phyloP scores from a whole-genome alignment of 2,888 invertebrate genomes.

The Diaperis boleti region DNA sequence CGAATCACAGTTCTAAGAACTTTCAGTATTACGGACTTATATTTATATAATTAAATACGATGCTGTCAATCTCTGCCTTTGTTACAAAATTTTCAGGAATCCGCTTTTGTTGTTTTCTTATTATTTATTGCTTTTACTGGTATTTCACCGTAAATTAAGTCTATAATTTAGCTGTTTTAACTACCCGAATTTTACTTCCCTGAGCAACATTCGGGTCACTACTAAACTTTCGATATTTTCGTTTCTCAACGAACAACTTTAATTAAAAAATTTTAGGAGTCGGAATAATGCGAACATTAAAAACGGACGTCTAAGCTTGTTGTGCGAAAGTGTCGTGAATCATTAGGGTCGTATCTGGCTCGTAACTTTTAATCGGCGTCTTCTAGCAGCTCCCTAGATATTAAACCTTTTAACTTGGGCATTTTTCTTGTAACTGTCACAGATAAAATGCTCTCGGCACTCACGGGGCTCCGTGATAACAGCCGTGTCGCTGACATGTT shows the following conservation, averaged over 20 bases:
- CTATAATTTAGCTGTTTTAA: too few relatives aligned
- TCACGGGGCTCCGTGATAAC: constrained; percentile 36
- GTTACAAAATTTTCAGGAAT: too few relatives aligned
- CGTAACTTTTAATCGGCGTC: constrained; percentile 55
- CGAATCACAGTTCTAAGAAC: too few relatives aligned
- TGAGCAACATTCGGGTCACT: too few relatives aligned
- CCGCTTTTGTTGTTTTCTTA: too few relatives aligned
- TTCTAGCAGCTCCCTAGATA: constrained; percentile 50
- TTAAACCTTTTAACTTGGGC: constrained; percentile 53
- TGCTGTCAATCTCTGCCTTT: too few relatives aligned
- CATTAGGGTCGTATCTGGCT: constrained; percentile 45
- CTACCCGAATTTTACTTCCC: too few relatives aligned
- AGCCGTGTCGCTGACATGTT: constrained; percentile 41
- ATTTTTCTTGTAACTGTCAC: constrained; percentile 51
- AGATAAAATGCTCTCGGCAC: constrained; percentile 49
- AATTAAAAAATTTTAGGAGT: constrained; percentile 27
- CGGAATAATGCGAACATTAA: constrained; percentile 19
- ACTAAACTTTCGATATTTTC: too few relatives aligned
- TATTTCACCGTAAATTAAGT: too few relatives aligned
- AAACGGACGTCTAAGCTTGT: constrained; percentile 23
- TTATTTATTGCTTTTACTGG: too few relatives aligned
- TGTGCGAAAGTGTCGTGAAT: constrained; percentile 39
- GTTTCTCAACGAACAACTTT: constrained; percentile 23
- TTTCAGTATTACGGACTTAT: too few relatives aligned
- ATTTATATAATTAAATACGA: too few relatives aligned